Conservation (phyloP, 2,888 invertebrate species). For the Scaptomyza parva region DNA sequence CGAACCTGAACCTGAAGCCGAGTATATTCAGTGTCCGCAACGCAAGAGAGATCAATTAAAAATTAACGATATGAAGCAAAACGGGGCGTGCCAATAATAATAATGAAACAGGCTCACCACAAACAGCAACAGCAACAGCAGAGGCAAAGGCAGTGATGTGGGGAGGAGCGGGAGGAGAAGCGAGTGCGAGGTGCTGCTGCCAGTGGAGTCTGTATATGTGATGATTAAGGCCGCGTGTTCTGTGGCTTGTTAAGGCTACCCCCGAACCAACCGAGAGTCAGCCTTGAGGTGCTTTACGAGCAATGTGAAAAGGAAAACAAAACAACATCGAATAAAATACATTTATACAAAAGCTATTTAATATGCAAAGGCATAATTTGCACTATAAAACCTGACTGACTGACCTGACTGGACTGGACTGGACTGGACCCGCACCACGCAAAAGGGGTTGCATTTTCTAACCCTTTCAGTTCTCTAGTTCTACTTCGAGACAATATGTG, state of each 20-base stretch:
- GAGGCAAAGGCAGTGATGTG: no score
- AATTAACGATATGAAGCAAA: slow-evolving; percentile 83
- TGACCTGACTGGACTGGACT: no score
- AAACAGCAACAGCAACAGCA: no score
- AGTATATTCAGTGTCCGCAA: slow-evolving; percentile 49
- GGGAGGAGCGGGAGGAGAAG: slow-evolving; percentile 4
- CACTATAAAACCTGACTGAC: slow-evolving; percentile 43
- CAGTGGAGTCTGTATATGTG: slow-evolving; percentile 42
- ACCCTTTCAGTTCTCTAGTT: slow-evolving; percentile 61
- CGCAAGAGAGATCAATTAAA: slow-evolving; percentile 82
- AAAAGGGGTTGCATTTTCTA: slow-evolving; percentile 71
- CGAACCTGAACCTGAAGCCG: slow-evolving; percentile 62
- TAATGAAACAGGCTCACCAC: slow-evolving; percentile 81
- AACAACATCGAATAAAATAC: neutral
- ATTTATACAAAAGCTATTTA: slow-evolving; percentile 58
- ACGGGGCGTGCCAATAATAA: slow-evolving; percentile 83
- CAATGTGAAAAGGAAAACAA: slow-evolving; percentile 12
- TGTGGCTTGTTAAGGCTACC: slow-evolving; percentile 48
- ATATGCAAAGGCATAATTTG: slow-evolving; percentile 80
- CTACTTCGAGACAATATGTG: slow-evolving; percentile 70
- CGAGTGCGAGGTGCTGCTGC: neutral
- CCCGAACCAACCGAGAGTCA: slow-evolving; percentile 12
- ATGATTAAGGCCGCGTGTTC: slow-evolving; percentile 50
- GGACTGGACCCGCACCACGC: no score
- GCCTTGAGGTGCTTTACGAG: slow-evolving; percentile 47